Conservation (phyloP, 2,113 vertebrate species). For the Columba janthina region DNA sequence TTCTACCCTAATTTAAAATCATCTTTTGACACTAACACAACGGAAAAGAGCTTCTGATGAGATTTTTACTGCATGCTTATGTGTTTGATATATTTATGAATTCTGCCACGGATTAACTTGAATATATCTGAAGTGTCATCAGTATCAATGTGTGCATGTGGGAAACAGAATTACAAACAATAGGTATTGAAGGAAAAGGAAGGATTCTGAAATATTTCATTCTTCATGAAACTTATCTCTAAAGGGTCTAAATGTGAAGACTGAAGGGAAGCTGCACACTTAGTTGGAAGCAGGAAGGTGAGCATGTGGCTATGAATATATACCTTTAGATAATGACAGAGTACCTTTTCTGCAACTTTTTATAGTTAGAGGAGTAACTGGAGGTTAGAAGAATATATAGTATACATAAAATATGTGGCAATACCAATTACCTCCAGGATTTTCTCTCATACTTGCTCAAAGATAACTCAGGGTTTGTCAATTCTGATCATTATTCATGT, state of each 20-base stretch:
- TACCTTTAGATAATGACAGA: neutral
- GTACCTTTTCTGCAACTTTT: neutral
- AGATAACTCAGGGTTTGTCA: neutral
- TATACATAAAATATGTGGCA: neutral
- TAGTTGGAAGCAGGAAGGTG: neutral
- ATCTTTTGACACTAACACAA: neutral
- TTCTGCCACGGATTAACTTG: neutral
- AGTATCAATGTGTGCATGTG: neutral
- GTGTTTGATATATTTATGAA: neutral
- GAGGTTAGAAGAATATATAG: neutral
- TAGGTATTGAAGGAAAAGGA: neutral
- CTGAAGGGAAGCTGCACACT: neutral
- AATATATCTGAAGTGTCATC: neutral
- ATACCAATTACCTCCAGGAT: neutral
- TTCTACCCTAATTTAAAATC: neutral
- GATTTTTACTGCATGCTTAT: neutral
- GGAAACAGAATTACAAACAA: neutral
- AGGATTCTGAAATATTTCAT: neutral
- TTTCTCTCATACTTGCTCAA: neutral
- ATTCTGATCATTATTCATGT: neutral
- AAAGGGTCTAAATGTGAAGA: neutral
- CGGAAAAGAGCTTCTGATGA: neutral
- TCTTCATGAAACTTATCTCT: neutral
- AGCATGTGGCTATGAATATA: neutral
- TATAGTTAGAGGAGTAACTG: neutral